phyloP scores from a whole-genome alignment of 2,113 vertebrate species.

The Barbus barbus region DNA sequence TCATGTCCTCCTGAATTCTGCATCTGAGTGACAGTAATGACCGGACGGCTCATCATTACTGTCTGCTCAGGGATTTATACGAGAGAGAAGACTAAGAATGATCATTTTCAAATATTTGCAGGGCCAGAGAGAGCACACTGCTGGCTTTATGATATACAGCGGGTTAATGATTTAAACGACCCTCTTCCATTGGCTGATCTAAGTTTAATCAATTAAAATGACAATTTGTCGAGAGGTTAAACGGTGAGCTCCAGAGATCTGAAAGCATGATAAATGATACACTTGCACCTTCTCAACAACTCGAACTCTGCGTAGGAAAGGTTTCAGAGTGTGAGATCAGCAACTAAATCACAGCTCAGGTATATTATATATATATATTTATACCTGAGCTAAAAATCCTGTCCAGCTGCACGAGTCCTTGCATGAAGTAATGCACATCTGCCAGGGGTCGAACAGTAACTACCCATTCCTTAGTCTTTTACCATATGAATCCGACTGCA shows the following conservation, averaged over 20 bases:
- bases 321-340: too few relatives aligned
- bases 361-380: too few relatives aligned
- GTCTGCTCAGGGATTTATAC: constrained; percentile 19
- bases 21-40: constrained; percentile 41
- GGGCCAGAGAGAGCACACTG: background rate
- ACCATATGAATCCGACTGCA: too few relatives aligned
- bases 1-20: constrained; percentile 24
- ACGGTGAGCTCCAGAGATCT: constrained; percentile 23
- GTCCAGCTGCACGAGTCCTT: too few relatives aligned
- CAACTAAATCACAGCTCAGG: too few relatives aligned
- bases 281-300: too few relatives aligned
- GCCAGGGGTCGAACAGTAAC: too few relatives aligned
- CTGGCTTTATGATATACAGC: constrained; percentile 24
- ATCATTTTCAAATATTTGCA: constrained; percentile 49
- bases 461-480: too few relatives aligned
- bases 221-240: constrained; percentile 38
- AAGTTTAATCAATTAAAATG: constrained; percentile 43
- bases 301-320: background rate
- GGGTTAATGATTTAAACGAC: constrained; percentile 50
- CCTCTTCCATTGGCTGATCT: constrained; percentile 9
- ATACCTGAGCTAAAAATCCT: too few relatives aligned
- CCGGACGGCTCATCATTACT: constrained; percentile 25
- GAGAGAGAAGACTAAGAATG: constrained; percentile 26
- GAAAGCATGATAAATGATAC: constrained; percentile 6
- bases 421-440: too few relatives aligned